Evolutionary conservation across 2,888 invertebrate species (phyloP), one percentile per base, ranked within the genome.

Genomic region (Congeria kusceri): DNA sequence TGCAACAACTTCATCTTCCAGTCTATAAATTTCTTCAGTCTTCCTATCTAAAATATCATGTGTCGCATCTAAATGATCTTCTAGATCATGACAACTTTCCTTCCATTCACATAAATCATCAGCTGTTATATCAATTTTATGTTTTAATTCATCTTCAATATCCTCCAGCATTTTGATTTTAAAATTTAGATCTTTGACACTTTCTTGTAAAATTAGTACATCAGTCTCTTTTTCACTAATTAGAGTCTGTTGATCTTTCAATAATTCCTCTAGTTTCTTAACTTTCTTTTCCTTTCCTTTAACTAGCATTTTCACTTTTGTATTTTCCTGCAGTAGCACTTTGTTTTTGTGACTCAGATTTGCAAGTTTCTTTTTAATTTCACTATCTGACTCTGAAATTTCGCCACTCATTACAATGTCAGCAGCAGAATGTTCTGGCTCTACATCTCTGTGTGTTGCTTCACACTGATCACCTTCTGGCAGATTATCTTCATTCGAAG

Each of bases 221-320:
- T 87, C 87, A 61, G 87, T 84, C 3, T 85, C 86, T 71, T 84
- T 87, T 11, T 74, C 82, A 7, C 82, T 77, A 23, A 87, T 56
- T 3, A 82, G 49, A 39, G 79, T 80, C 71, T 86, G 79, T 53
- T 87, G 86, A 28, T 77, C 83, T 28, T 61, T 67, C 15, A 87
- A 66, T 67, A 83, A 82, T 47, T 85, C 84, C 74, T 87, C 87
- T 59, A 86, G 74, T 57, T 83, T 86, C 59, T 85, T 86, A 27
- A 86, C 66, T 69, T 87, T 87, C 25, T 83, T 83, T 29, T 86
- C 86, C 56, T 77, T 86, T n/a, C 80, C 84, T 77, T 84, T 86
- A 56, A 79, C 75, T 3, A 85, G 63, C 56, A 85, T 86, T 27
- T 83, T 74, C 11, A 86, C 63, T 70, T 86, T 85, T 23, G 69